These are phyloP conservation scores for Rhopalosiphum padi DNA, from an alignment of 1,140 invertebrate species.

Conservation along the genomic window DNA sequence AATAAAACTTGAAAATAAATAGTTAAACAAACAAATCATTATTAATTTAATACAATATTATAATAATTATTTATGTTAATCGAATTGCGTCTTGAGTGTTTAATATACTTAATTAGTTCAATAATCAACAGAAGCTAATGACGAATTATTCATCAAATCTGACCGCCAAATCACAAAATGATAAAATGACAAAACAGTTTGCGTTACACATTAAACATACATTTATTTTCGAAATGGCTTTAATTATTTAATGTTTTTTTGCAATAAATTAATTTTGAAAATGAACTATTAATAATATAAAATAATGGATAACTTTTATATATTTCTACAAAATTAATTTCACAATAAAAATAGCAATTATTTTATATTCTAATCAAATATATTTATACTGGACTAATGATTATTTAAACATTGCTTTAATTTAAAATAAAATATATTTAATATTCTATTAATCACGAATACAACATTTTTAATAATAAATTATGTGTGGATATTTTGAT, in stretches of 20 bases:
- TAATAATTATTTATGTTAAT: slow-evolving; percentile 16
- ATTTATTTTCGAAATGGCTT: background rate
- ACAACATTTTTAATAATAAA: background rate
- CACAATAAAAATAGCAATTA: background rate
- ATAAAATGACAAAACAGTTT: background rate
- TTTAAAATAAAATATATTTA: background rate
- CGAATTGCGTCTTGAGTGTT: background rate
- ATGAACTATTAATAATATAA: background rate
- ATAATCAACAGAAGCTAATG: background rate
- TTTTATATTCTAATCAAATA: background rate
- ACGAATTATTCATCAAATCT: background rate
- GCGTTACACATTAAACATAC: background rate
- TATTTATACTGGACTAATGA: background rate
- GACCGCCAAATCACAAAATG: background rate
- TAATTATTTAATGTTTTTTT: background rate
- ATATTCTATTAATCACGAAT: background rate
- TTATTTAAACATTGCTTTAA: background rate
- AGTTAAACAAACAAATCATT: background rate
- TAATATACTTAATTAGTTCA: background rate
- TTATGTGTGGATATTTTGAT: background rate
- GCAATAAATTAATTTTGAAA: background rate
- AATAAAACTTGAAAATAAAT: background rate
- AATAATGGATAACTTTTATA: background rate
- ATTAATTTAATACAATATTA: background rate
- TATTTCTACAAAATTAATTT: background rate